Base-by-base conservation (phyloP, 2,797 vertebrate species). In the Mycteria americana region DNA sequence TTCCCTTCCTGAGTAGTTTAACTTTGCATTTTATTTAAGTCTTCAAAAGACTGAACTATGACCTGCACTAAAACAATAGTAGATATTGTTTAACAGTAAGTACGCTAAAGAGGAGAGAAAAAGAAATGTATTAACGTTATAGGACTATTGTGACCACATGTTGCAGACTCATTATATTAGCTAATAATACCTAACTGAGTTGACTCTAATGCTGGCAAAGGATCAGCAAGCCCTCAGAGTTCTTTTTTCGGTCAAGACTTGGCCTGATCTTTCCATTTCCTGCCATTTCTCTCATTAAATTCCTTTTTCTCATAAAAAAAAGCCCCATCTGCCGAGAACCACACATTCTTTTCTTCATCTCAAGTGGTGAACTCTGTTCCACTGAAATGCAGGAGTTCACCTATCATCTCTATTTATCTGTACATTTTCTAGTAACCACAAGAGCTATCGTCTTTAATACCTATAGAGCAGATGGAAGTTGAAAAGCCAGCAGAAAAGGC, bases 121-220 rank as follows among this genome's bases (percentile, higher is more conserved):
- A 88, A 68, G 7, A 86, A 89, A 72, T 7, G 3, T 41, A 83
- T 60, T 83, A 56, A 74, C 0, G 2, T 81, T 80, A 64, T 30
- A 21, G 50, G 53, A 53, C 82, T 90, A 30, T 88, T 85, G 86
- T 50, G 76, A 84, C 57, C 90, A 39, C 43, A 21, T 15, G 48
- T 48, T 93, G 72, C 62, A 92, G 69, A 81, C 37, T 91, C 72
- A 68, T 89, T 94, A 18, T 79, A 63, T 93, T 87, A 82, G 45
- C 28, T 92, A 88, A 80, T 54, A 93, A 80, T 70, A 60, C 11
- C 48, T 86, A 54, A 84, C 62, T 77, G 70, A 85, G 16, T 24
- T 74, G 75, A 85, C 25, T 91, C 25, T 81, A 85, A 92, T 11
- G 37, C 45, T 88, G 65, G 39, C 69, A 68, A 88, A 88, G 33